A percentile compares a stretch with the other conserved stretches of the same genome.
Evolutionary conservation across 1,140 invertebrate genomes (phyloP).

Genomic region (Halictus rubicundus): DNA sequence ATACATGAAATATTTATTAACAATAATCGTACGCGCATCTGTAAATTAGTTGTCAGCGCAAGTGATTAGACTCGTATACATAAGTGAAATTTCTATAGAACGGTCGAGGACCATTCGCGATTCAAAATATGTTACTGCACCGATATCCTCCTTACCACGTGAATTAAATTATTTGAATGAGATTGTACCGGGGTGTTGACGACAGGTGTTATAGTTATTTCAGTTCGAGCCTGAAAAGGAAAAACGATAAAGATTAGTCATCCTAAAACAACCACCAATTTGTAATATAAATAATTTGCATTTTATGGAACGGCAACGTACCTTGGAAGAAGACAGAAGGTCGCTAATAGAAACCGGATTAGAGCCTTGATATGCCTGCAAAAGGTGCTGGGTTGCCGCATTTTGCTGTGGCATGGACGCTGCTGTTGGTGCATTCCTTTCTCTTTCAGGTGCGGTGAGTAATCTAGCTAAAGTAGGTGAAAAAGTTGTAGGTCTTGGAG

Average conservation of each 20-base stretch:
- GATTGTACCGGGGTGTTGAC: constrained; percentile 73
- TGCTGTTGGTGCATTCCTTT: constrained; percentile 68
- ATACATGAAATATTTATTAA: too few species aligned
- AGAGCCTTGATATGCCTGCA: constrained; percentile 75
- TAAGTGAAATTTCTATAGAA: too few species aligned
- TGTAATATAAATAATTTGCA: neutral
- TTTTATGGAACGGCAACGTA: constrained; percentile 59
- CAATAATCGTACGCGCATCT: too few species aligned
- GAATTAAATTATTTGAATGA: constrained; percentile 73
- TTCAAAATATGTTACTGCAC: neutral
- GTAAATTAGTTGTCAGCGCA: too few species aligned
- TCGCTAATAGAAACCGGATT: constrained; percentile 82
- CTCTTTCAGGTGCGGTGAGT: constrained; percentile 85
- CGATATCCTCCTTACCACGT: constrained; percentile 70
- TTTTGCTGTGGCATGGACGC: constrained; percentile 69
- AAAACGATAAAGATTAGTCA: constrained; percentile 1
- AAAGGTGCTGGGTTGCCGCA: constrained; percentile 70
- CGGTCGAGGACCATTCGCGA: too few species aligned
- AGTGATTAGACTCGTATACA: too few species aligned
- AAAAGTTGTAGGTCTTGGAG: constrained; percentile 82
- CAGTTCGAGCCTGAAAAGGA: constrained; percentile 76
- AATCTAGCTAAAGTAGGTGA: constrained; percentile 89
- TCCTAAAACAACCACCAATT: neutral
- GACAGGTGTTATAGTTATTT: constrained; percentile 83
- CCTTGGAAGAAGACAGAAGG: constrained; percentile 84